Conservation (phyloP, 37 sponge, comb jelly and placozoan genomes). For the Ianthella basta region DNA sequence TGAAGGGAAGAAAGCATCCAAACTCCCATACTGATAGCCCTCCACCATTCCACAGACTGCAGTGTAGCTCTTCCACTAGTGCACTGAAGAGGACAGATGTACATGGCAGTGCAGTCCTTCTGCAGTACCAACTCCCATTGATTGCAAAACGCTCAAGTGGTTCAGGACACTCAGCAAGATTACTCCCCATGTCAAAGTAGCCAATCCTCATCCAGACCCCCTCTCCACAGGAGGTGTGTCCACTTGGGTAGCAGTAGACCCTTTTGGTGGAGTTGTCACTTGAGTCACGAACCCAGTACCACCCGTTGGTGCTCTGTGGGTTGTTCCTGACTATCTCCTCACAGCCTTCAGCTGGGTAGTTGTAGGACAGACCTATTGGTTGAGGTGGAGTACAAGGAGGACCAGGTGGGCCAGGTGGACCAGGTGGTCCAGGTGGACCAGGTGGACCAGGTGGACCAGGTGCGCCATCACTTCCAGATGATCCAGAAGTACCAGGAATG, state of each 20-base stretch:
- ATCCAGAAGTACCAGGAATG: too few species aligned
- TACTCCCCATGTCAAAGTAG: neutral
- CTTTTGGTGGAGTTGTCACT: neutral
- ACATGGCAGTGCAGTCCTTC: neutral
- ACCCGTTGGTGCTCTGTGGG: conserved; percentile 10
- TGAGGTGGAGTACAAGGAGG: neutral
- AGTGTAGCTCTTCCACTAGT: conserved; percentile 4
- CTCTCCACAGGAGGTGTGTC: conserved; percentile 28
- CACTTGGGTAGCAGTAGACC: conserved; percentile 15
- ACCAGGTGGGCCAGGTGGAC: conserved; percentile 1
- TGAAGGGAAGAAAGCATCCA: neutral
- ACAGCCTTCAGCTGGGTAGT: neutral
- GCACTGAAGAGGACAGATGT: conserved; percentile 21
- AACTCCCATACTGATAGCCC: conserved; percentile 3
- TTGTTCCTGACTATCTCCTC: neutral
- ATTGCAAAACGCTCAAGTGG: conserved; percentile 17
- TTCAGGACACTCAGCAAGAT: neutral
- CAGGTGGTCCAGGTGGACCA: conserved; percentile 3
- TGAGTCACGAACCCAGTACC: neutral
- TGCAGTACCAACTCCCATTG: conserved; percentile 19
- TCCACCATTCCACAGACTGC: conserved; percentile 34
- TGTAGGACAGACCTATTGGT: too few species aligned
- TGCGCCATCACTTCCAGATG: too few species aligned
- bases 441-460: conserved; percentile 6
- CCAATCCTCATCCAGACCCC: conserved; percentile 35